Evolutionary conservation across 2,888 invertebrate species (phyloP), one percentile per base, ranked within the genome.

Genomic region (Cerastis rubricosa): DNA sequence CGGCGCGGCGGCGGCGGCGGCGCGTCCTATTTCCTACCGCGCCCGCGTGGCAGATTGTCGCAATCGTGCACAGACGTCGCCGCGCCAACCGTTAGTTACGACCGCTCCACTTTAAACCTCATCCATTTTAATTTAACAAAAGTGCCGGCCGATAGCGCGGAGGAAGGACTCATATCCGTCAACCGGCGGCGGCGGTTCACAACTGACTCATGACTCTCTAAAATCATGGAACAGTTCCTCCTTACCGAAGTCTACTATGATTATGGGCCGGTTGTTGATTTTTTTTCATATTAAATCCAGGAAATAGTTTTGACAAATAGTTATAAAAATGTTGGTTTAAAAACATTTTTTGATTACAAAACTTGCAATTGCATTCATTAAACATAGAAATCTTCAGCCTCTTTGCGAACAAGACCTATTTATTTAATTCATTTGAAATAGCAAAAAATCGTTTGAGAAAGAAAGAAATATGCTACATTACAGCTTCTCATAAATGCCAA

Each of bases 81-180:
- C 94, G 91, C 93, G 92, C 92, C 94, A 95, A 95, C 96, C 92
- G 95, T 95, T 94, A 95, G 95, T 95, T 96, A 95, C 93, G 93
- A 93, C 93, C 94, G 94, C 94, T 93, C 96, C 96, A 96, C 95
- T 96, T 96, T 96, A 96, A 95, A 95, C 94, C 95, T 96, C 96
- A 96, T 96, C 96, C 95, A 96, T 96, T 96, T 94, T 96, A 96
- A 96, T 96, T 95, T 95, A 96, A 94, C 94, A 95, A 94, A 96
- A 96, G 96, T 96, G 96, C 94, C 95, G 95, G 94, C 95, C 96
- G 96, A 96, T 96, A 95, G 93, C 92, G 93, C 89, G 91, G 95
- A 96, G 96, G 96, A 96, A 95, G 96, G 91, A 94, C 93, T 96
- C 95, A 96, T 96, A 95, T 96, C 96, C 96, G 96, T 90, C 90